Conservation (phyloP, 2,797 vertebrate genomes). For the Helicolenus hilgendorfi region DNA sequence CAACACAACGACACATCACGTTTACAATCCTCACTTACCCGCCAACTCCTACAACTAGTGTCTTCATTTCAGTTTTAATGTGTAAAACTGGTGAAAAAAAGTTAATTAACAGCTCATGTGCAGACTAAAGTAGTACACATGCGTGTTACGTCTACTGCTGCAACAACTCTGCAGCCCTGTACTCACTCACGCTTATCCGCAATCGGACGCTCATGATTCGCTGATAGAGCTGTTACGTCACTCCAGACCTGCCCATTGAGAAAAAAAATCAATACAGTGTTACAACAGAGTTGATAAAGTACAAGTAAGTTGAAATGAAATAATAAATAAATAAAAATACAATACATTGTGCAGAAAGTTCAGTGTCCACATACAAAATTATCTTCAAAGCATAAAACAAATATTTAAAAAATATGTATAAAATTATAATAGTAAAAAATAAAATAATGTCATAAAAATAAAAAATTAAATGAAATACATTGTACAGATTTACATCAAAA, state of each 20-base stretch:
- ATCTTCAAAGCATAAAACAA: background rate
- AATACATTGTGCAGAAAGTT: background rate
- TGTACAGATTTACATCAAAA: background rate
- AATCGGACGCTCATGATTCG: slow-evolving; percentile 49
- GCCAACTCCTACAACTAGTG: slow-evolving; percentile 93
- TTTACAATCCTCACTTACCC: slow-evolving; percentile 86
- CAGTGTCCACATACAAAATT: background rate
- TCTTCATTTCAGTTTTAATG: slow-evolving; percentile 86
- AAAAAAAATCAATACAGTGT: background rate
- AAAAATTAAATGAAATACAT: background rate
- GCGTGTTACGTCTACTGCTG: fast-evolving
- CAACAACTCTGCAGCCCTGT: background rate
- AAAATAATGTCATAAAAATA: background rate
- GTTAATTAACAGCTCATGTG: background rate
- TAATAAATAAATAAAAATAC: background rate
- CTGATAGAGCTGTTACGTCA: slow-evolving; percentile 38
- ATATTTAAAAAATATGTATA: background rate
- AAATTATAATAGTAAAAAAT: background rate
- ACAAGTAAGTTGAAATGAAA: background rate
- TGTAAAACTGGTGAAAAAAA: background rate
- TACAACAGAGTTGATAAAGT: background rate
- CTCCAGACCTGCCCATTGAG: background rate
- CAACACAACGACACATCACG: background rate
- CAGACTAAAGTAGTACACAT: background rate
- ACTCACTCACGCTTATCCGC: slow-evolving; percentile 30